phyloP scores from a whole-genome alignment of 1,140 invertebrate species.

The Marisa cornuarietis region DNA sequence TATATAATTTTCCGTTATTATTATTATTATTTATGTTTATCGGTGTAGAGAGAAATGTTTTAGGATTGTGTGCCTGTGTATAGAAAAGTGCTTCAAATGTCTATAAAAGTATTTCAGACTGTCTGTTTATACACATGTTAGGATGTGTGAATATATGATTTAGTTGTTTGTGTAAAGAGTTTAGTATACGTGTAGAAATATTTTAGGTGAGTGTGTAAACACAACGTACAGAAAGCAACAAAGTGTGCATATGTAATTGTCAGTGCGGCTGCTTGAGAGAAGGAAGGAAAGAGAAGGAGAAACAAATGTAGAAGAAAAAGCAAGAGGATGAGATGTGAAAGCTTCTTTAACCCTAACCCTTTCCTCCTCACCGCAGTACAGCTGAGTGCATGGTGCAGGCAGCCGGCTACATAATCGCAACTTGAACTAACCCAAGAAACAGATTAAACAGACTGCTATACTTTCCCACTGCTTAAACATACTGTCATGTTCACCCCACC shows the following conservation, averaged over 20 bases:
- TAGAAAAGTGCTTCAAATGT: no score
- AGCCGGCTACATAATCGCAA: no score
- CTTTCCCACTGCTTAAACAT: no score
- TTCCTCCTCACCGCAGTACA: no score
- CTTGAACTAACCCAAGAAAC: no score
- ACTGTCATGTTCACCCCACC: no score
- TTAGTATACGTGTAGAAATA: neutral
- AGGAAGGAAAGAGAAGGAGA: slow-evolving; percentile 9
- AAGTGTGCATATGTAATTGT: neutral
- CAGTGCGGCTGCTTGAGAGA: neutral
- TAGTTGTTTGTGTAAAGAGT: slow-evolving; percentile 1
- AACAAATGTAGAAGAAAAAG: neutral
- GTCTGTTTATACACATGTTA: neutral
- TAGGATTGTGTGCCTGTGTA: slow-evolving; percentile 2
- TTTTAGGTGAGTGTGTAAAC: neutral
- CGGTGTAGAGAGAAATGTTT: neutral
- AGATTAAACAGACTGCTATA: no score
- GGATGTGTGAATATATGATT: neutral
- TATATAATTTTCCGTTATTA: no score
- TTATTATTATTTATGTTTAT: no score
- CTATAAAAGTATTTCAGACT: no score
- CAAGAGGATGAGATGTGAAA: neutral
- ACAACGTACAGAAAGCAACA: neutral
- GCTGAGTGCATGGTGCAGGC: no score
- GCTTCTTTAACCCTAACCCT: no score